Evolutionary conservation across 2,113 vertebrate species (phyloP).

Genomic region (Orycteropus afer): DNA sequence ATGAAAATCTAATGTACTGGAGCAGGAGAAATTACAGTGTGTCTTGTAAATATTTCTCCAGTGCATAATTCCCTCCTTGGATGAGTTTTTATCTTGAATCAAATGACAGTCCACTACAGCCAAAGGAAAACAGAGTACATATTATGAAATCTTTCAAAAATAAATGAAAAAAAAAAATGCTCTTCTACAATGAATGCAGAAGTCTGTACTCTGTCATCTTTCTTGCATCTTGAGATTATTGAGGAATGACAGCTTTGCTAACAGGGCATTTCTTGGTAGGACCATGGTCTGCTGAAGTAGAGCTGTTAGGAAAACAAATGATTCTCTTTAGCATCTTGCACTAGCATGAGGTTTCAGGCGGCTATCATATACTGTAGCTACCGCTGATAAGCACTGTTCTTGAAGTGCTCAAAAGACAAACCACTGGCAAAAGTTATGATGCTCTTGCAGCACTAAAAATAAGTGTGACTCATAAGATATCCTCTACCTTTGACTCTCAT

Average conservation of each 20-base stretch:
- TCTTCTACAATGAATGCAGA: conserved; percentile 76
- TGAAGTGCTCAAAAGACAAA: conserved; percentile 77
- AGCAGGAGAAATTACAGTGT: conserved; percentile 81
- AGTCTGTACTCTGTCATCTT: conserved; percentile 73
- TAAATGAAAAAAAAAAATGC: conserved; percentile 78
- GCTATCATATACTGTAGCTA: conserved; percentile 78
- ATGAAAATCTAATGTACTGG: conserved; percentile 69
- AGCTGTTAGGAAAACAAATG: conserved; percentile 86
- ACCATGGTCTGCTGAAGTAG: conserved; percentile 80
- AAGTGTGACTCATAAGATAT: conserved; percentile 50
- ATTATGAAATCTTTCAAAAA: conserved; percentile 83
- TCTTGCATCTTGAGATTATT: conserved; percentile 78
- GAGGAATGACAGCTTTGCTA: conserved; percentile 86
- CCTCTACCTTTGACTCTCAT: not conserved
- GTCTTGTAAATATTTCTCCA: conserved; percentile 86
- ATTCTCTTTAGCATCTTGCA: conserved; percentile 83
- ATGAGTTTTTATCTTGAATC: conserved; percentile 86
- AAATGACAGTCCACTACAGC: conserved; percentile 80
- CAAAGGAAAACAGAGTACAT: conserved; percentile 78
- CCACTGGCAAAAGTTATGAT: conserved; percentile 64
- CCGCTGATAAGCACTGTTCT: conserved; percentile 58
- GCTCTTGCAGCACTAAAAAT: conserved; percentile 77
- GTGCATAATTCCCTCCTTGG: conserved; percentile 84
- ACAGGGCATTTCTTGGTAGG: conserved; percentile 84
- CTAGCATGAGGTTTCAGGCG: conserved; percentile 80